Conservation (phyloP, 2,113 vertebrate species). For the Hippoglossus stenolepis region DNA sequence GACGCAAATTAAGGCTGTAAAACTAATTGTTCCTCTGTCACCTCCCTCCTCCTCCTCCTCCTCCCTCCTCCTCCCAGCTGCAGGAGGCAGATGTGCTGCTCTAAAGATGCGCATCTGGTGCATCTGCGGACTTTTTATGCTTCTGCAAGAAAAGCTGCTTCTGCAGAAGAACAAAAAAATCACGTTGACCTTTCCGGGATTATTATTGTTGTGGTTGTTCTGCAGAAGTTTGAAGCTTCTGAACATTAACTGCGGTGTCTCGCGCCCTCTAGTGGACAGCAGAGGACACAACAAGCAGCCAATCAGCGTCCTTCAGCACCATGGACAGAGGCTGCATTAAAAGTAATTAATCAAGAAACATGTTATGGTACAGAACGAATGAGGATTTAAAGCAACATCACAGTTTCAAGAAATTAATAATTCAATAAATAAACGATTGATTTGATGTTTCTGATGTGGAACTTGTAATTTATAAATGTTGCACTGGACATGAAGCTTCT, state of each 20-base stretch:
- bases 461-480: no score
- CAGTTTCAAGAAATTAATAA: no score
- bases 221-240: no score
- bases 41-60: neutral
- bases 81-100: slow-evolving; percentile 30
- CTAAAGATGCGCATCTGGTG: slow-evolving; percentile 21
- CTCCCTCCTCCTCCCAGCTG: neutral
- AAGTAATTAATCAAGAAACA: neutral
- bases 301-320: slow-evolving; percentile 71
- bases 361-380: neutral
- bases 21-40: slow-evolving; percentile 64
- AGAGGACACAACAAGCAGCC: neutral
- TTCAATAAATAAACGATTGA: no score
- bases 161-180: neutral
- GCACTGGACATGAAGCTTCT: no score
- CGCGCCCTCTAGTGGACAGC: slow-evolving; percentile 51
- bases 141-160: neutral
- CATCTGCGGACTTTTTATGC: neutral
- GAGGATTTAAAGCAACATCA: neutral
- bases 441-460: no score
- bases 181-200: no score
- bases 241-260: slow-evolving; percentile 23
- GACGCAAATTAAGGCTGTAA: slow-evolving; percentile 65
- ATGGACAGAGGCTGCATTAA: slow-evolving; percentile 64
- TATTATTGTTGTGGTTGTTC: neutral